Base-by-base conservation (phyloP, 2,888 invertebrate species). In the Uloborus plumipes region DNA sequence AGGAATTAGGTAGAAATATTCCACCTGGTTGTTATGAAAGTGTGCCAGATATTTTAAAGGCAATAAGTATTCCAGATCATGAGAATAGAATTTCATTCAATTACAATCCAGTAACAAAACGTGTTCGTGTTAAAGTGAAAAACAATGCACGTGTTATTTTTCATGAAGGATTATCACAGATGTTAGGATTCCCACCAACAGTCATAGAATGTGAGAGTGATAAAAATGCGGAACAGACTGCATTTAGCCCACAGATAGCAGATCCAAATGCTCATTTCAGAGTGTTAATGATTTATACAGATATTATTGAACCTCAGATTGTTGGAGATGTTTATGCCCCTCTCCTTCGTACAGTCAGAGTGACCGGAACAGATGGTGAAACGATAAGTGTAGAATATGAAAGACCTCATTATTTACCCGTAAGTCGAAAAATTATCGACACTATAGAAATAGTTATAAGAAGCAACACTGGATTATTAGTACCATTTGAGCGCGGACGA, bases 271-370 rank as follows among this genome's bases (percentile, higher is more conserved):
- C 39, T 0, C 20, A 20, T 47, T 64, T 50, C 26, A n/a, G 26
- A 31, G 51, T 67, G 14, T 22, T 67, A 1, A 22, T 67, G 26
- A 22, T 51, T 11, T 67, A 67, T 51, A 16, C 67, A 1, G 67
- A 67, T 18, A 51, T 67, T 16, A 26, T 67, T 2, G 67, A 67
- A 51, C 53, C 67, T 14, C 53, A 67, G 16, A 51, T 67, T 51
- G 67, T 67, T 15, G 67, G 67, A 20, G 67, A 67, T 67, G 53
- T 67, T 6, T 50, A 51, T 15, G 51, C 51, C 3, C 67, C 53
- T 6, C 51, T 67, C 1, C n/a, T 67, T 14, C 14, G 51, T 4
- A 67, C 87, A 11, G 85, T 87, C 0, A 84, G 85, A 47, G 64
- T 87, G 0, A 20, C 50, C 1, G 67, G 67, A 20, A 67, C 13